Evolutionary conservation across 2,113 vertebrate species (phyloP).

Genomic region (Phrynocephalus versicolor): DNA sequence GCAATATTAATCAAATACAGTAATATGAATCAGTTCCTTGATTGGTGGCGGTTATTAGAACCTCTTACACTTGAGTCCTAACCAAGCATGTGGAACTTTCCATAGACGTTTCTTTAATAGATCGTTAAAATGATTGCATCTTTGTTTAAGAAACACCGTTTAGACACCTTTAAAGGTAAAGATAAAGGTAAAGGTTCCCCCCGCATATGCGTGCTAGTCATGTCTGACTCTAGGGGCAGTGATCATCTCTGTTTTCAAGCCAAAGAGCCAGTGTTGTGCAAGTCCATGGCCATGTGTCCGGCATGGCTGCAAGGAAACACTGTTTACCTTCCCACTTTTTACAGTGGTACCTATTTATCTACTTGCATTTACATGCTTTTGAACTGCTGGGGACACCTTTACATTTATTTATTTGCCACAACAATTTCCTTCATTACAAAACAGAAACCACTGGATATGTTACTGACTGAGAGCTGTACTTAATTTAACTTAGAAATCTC

Average conservation of each 20-base stretch:
- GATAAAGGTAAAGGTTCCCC: too few species aligned
- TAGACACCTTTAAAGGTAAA: conserved; percentile 15
- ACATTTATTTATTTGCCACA: conserved; percentile 6
- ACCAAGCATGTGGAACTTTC: not conserved
- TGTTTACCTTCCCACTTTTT: too few species aligned
- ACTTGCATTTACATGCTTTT: too few species aligned
- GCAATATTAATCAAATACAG: not conserved
- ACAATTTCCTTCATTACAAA: conserved; percentile 16
- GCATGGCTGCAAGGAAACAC: too few species aligned
- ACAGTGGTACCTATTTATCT: too few species aligned
- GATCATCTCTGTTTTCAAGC: too few species aligned
- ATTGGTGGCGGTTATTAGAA: too few species aligned
- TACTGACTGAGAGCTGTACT: conserved; percentile 16
- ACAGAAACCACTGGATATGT: conserved; percentile 25
- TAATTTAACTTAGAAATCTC: conserved; percentile 34
- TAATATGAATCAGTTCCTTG: not conserved
- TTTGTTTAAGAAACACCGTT: not conserved
- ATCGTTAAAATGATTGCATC: not conserved
- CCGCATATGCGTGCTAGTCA: too few species aligned
- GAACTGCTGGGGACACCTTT: too few species aligned
- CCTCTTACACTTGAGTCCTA: not conserved
- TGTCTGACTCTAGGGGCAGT: too few species aligned
- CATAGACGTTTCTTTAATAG: not conserved
- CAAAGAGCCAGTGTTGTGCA: too few species aligned
- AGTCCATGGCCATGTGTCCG: too few species aligned